Evolutionary conservation across 2,797 vertebrate genomes (phyloP), one percentile per base, ranked within the genome.

Genomic region (Lithobates sylvaticus): DNA sequence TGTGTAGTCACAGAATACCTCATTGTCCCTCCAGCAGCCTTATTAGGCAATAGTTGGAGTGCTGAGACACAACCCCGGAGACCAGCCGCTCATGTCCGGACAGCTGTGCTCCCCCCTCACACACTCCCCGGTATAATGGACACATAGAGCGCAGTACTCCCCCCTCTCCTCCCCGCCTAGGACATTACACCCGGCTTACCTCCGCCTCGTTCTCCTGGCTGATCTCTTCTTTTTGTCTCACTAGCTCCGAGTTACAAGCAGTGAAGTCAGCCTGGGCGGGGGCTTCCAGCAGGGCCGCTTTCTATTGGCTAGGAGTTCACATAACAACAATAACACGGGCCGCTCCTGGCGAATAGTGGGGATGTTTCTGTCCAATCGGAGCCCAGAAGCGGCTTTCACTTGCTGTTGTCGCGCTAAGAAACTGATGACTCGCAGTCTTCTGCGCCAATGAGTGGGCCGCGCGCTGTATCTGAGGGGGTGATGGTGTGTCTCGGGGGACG

Each of bases 221-320:
- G 47, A 18, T 58, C 1, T 71, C 29, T 71, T 70, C 29, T 71
- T 70, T 54, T 32, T 70, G 54, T 47, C 34, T 79, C 39, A 10
- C 34, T 78, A 16, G 13, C 39, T 26, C 67, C 5, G 74, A 32
- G 75, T 36, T 42, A 71, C 76, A 26, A 1, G 10, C 10, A 5
- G 12, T 68, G 69, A 61, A 29, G 47, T 72, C 47, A 54, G 5
- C 23, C 71, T 2, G 50, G 79, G 79, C 47, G 69, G 47, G 27
- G 78, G 21, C 16, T 61, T 1, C 5, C 6, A 13, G 13, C 2
- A 18, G 10, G 3, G 34, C 26, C 36, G 76, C 58, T 67, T 79
- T 26, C 84, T 64, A 85, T 80, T 85, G 84, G 84, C 58, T 50
- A 23, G 13, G 34, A 73, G 39, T 34, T 67, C 76, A 54, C 76